Evolutionary conservation across 2,888 invertebrate genomes (phyloP).

Genomic region (Vanessa cardui): DNA sequence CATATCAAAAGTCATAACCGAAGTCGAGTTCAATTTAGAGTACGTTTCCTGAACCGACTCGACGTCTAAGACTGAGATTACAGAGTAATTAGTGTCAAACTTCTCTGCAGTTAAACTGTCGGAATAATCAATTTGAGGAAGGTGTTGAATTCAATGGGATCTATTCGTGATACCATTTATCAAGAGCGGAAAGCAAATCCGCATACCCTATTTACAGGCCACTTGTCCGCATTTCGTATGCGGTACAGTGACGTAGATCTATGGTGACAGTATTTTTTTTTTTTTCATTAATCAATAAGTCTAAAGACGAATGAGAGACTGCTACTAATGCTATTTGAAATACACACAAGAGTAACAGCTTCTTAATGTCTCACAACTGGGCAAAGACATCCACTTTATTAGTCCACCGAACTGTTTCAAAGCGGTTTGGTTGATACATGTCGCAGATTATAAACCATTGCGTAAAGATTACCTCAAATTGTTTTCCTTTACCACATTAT

Average conservation of each 20-base stretch:
- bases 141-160: conserved; percentile 9
- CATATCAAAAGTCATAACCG: conserved; percentile 30
- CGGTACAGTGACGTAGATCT: conserved; percentile 26
- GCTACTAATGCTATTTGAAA: too few species aligned
- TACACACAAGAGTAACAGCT: too few species aligned
- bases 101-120: conserved; percentile 48
- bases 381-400: too few species aligned
- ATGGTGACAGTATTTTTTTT: background rate
- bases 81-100: conserved; percentile 46
- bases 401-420: too few species aligned
- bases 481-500: too few species aligned
- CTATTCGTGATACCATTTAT: conserved; percentile 12
- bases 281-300: too few species aligned
- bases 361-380: too few species aligned
- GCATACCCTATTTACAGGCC: conserved; percentile 56
- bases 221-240: conserved; percentile 48
- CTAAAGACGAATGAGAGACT: too few species aligned
- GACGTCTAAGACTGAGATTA: conserved; percentile 38
- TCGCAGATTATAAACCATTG: too few species aligned
- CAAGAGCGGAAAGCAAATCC: conserved; percentile 52
- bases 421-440: too few species aligned
- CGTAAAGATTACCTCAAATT: too few species aligned
- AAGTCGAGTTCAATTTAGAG: conserved; percentile 29
- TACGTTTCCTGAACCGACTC: conserved; percentile 36
- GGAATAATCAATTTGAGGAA: conserved; percentile 38